Percentiles rank a stretch among this genome's conserved stretches.
Conservation (phyloP, 2,113 vertebrate species). For the Sapayoa aenigma region DNA sequence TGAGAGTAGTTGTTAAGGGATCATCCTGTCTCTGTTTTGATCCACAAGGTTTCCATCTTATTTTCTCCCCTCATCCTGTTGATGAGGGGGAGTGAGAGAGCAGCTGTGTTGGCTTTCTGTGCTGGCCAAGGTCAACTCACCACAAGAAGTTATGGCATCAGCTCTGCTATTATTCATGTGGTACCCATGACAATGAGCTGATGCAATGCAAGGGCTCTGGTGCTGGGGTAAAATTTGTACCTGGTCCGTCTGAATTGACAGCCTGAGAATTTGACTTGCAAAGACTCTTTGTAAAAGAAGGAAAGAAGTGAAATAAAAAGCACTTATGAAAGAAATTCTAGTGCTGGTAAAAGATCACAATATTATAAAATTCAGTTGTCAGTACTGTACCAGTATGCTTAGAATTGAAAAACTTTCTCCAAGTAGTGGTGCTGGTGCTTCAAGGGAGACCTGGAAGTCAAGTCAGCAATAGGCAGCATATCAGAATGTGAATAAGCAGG, state of each 20-base stretch:
- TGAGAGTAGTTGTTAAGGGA: background rate
- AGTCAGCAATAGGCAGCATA: background rate
- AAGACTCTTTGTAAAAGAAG: background rate
- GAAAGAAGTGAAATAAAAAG: background rate
- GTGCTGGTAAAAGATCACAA: background rate
- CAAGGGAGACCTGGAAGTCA: background rate
- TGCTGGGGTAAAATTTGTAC: background rate
- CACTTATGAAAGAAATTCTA: background rate
- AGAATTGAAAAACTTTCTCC: background rate
- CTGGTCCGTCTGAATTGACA: background rate
- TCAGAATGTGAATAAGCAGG: background rate
- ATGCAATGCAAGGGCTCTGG: background rate
- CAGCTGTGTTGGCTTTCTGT: background rate
- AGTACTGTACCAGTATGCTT: background rate
- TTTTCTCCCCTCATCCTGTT: background rate
- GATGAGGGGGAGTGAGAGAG: background rate
- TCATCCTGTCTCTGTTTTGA: background rate
- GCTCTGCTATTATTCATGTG: background rate
- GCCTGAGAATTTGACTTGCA: slow-evolving; percentile 8
- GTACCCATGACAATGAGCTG: background rate
- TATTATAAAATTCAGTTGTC: background rate
- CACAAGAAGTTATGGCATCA: background rate
- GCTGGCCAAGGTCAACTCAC: background rate
- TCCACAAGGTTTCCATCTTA: background rate
- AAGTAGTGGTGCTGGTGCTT: background rate